A percentile compares a stretch with the other conserved stretches of the same genome.
phyloP scores from a whole-genome alignment of 2,113 vertebrate species.

The Arvicanthis niloticus region DNA sequence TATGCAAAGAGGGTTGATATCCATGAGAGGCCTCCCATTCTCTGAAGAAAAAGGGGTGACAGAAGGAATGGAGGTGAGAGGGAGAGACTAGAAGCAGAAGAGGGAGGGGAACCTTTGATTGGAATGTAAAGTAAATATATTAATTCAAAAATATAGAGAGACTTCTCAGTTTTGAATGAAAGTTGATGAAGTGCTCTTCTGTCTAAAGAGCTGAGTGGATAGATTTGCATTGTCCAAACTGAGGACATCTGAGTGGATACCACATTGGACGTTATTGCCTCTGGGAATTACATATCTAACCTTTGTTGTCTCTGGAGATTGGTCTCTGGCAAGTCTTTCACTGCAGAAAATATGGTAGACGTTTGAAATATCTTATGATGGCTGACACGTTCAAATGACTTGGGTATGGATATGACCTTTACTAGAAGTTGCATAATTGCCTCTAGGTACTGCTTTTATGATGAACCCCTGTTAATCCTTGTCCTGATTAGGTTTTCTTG shows the following conservation, averaged over 20 bases:
- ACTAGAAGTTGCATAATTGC: background rate
- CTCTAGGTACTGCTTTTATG: background rate
- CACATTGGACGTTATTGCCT: background rate
- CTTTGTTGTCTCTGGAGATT: background rate
- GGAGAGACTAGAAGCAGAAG: too few relatives aligned
- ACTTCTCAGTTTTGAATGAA: background rate
- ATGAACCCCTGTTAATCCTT: fast-evolving
- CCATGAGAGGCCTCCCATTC: too few relatives aligned
- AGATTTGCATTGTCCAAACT: background rate
- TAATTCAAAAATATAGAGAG: too few relatives aligned
- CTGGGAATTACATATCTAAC: background rate
- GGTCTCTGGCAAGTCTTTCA: background rate
- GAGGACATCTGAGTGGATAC: too few relatives aligned
- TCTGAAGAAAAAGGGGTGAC: too few relatives aligned
- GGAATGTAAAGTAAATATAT: too few relatives aligned
- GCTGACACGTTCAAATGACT: background rate
- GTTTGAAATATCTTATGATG: background rate
- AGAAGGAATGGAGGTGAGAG: too few relatives aligned
- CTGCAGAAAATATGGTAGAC: background rate
- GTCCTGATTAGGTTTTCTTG: background rate
- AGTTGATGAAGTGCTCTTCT: background rate
- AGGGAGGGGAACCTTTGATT: too few relatives aligned
- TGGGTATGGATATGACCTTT: background rate
- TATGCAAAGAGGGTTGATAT: too few relatives aligned
- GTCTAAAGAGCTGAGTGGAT: background rate